Evolutionary conservation across 2,797 vertebrate species (phyloP), one percentile per base, ranked within the genome.

Genomic region (Gouania willdenowi): DNA sequence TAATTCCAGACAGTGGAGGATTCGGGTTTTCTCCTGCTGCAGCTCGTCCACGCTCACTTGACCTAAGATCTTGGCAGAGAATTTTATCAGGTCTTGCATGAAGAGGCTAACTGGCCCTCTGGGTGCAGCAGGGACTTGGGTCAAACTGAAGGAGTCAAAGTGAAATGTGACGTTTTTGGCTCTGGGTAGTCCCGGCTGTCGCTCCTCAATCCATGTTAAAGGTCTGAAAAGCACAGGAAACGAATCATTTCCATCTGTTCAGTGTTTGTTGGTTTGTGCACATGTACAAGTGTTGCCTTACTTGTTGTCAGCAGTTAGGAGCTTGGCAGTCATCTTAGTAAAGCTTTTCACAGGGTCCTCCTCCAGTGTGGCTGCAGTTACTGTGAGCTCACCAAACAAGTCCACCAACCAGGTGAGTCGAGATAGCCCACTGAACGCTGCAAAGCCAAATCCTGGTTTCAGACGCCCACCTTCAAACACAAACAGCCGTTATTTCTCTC

Each of bases 321-420:
- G 86, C 42, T 85, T 77, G 14, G 87, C 92, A 0, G 91, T 96
- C 88, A 97, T 87, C 78, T 93, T 95, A 60, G 74, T 82, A 52
- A 90, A 89, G 41, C 81, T 82, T 15, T 78, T 84, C 6, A 81
- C 82, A 15, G 83, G 51, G 14, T 84, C 79, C 21, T 92, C 85
- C 64, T 87, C 87, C 49, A 91, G 41, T 5, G 77, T 82, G 8
- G 93, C 93, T 6, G 79, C 83, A 1, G 76, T 82, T 1, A 93
- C 86, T 16, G 87, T 88, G 50, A 98, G 88, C 50, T 93, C 85
- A 16, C 95, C 95, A 0, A 97, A 98, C 51, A 98, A 83, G 24
- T 94, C 91, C n/a, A 96, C 90, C 59, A 98, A 68, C 93, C 93
- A 96, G 1, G 91, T 92, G 37, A 97, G 86, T 5, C 94, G 89